These are phyloP conservation scores for Lanius ludovicianus DNA, from an alignment of 2,113 vertebrate species.

Conservation along the genomic window DNA sequence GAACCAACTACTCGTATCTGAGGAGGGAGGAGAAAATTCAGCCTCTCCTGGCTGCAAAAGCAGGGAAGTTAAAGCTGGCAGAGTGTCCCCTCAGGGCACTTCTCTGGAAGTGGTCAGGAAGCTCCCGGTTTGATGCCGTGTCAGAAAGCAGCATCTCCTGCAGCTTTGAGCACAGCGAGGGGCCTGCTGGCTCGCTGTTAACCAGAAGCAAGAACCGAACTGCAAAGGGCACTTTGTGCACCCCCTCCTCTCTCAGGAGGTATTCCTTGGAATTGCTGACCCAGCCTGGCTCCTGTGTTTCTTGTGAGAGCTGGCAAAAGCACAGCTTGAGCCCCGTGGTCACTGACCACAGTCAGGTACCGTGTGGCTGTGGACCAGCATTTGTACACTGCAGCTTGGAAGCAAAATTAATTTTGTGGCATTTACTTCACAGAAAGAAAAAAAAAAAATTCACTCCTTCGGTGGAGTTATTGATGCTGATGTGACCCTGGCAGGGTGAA, in stretches of 20 bases:
- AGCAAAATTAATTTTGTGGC: background rate
- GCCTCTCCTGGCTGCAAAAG: background rate
- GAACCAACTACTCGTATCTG: background rate
- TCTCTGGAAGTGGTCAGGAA: conserved; percentile 1
- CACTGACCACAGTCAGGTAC: background rate
- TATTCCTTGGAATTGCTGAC: background rate
- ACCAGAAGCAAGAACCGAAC: background rate
- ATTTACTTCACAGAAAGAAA: background rate
- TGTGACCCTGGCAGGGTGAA: conserved; percentile 37
- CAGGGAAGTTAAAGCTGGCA: background rate
- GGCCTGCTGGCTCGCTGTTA: background rate
- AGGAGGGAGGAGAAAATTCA: background rate
- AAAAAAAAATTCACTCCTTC: background rate
- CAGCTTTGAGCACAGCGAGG: background rate
- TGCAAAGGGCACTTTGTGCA: background rate
- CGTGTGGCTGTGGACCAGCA: background rate
- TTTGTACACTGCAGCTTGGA: background rate
- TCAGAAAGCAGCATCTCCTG: background rate
- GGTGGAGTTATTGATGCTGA: background rate
- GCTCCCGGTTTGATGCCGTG: background rate
- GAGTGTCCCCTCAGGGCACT: background rate
- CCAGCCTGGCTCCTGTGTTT: background rate
- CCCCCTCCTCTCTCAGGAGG: background rate
- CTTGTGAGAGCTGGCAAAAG: background rate
- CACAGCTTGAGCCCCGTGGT: background rate